phyloP scores from a whole-genome alignment of 1,140 invertebrate species.

The Drosophila trapezifrons region DNA sequence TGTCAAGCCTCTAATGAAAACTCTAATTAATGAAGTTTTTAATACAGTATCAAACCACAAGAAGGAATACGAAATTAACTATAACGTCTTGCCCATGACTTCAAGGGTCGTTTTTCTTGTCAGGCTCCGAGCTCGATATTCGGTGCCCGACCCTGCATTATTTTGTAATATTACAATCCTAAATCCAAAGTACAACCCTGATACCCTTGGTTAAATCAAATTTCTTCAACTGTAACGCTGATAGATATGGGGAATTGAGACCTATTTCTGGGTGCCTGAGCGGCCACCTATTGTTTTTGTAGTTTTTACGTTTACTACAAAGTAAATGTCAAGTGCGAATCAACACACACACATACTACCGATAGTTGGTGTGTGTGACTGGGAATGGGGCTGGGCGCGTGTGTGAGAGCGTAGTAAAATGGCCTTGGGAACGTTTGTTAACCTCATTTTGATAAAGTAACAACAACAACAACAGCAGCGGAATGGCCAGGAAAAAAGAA shows the following conservation, averaged over 20 bases:
- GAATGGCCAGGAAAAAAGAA: conserved; percentile 33
- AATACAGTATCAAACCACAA: too few species aligned
- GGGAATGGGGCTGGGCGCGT: conserved; percentile 26
- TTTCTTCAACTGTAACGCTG: conserved; percentile 30
- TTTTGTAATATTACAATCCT: neutral
- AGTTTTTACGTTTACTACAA: conserved; percentile 66
- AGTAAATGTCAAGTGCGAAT: conserved; percentile 83
- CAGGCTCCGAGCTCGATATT: neutral
- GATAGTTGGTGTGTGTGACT: conserved; percentile 32
- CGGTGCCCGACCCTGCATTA: too few species aligned
- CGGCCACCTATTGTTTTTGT: conserved; percentile 35
- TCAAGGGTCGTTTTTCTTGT: neutral
- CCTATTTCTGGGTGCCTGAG: conserved; percentile 18
- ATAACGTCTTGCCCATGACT: too few species aligned
- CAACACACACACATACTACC: conserved; percentile 7
- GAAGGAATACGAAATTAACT: too few species aligned
- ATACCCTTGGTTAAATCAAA: neutral
- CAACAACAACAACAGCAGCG: conserved; percentile 27
- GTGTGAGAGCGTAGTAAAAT: conserved; percentile 62
- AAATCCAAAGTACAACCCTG: neutral
- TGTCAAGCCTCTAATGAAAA: too few species aligned
- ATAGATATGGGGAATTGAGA: conserved; percentile 29
- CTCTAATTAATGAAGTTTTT: too few species aligned
- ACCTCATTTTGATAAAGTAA: conserved; percentile 77
- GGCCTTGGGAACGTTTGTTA: conserved; percentile 81